Base-by-base conservation (phyloP, 2,113 vertebrate genomes). In the Odontophorus gujanensis region DNA sequence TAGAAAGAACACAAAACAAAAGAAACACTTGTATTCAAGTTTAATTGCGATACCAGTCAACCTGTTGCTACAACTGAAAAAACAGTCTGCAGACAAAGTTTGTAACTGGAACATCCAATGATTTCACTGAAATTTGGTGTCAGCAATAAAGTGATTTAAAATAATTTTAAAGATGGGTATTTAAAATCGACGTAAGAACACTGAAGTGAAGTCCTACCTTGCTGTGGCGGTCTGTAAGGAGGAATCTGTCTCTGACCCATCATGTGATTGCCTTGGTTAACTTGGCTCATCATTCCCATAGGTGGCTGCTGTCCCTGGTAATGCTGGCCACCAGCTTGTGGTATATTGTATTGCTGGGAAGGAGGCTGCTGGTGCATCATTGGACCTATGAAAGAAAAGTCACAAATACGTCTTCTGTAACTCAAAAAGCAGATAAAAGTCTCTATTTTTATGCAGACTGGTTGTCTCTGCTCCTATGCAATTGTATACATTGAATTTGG, bases 311-410 rank as follows among this genome's bases (percentile, higher is more conserved):
- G 99, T 30, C 99, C 99, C 96, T 99, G 99, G 97, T 99, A 99
- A 97, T 99, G 99, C 88, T 99, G 99, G 28, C 98, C 99, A 6
- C 97, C 98, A 75, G 98, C 98, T 77, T 99, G 99, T n/a, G 99
- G 98, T 98, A 99, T 98, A 96, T 97, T 99, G 96, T 99, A 99
- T 85, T 99, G 99, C 92, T 99, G 99, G 45, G 99, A 97, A 45
- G 99, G 98, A 95, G 99, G 98, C 92, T 99, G 99, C 97, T 99
- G 99, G 96, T 99, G 99, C 98, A 99, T 99, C 98, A 99, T 99
- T 84, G 99, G 98, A 93, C 99, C 99, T 99, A 95, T 22, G 73
- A 65, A 79, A 67, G 24, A 71, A 14, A 65, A 87, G 28, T 1
- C 85, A 24, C 20, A 65, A 66, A 25, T 20, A 32, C 4, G 8